Conservation (phyloP, 92 coral and sea anemone species). For the Porites cylindrica region DNA sequence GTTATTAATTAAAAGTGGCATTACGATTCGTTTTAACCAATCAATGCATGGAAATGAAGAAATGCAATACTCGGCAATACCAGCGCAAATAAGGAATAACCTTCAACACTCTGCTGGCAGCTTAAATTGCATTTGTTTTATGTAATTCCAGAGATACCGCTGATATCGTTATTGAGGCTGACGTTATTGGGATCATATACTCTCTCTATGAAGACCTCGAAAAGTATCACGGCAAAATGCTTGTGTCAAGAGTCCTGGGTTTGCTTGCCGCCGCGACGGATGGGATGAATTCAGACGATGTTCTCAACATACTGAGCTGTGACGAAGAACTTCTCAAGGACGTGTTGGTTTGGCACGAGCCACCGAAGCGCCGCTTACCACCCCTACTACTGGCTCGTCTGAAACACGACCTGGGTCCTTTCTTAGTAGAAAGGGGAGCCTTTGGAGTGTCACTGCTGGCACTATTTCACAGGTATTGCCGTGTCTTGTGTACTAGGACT, state of each 20-base stretch:
- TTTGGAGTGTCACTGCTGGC: constrained; percentile 69
- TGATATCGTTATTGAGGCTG: constrained; percentile 44
- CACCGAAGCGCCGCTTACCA: constrained; percentile 72
- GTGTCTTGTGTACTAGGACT: too few relatives aligned
- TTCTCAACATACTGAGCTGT: constrained; percentile 66
- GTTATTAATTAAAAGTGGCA: too few relatives aligned
- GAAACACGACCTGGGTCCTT: constrained; percentile 69
- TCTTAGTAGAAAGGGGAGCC: constrained; percentile 76
- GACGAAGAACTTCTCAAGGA: constrained; percentile 61
- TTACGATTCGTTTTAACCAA: too few relatives aligned
- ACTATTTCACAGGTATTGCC: constrained; percentile 62
- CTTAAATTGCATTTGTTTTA: background rate
- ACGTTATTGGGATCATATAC: constrained; percentile 62
- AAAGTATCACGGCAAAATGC: constrained; percentile 67
- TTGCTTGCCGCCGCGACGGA: constrained; percentile 69
- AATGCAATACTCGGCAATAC: too few relatives aligned
- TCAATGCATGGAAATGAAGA: too few relatives aligned
- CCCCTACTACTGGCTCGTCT: constrained; percentile 71
- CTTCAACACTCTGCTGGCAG: too few relatives aligned
- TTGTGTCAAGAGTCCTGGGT: constrained; percentile 59
- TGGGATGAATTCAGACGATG: constrained; percentile 72
- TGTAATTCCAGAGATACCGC: constrained; percentile 32
- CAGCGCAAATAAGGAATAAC: too few relatives aligned
- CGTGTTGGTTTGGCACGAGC: constrained; percentile 73
- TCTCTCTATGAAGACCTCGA: constrained; percentile 67